Percentiles rank a stretch among this genome's conserved stretches.
Conservation (phyloP, 2,797 vertebrate species). For the Sebastes glaucus region DNA sequence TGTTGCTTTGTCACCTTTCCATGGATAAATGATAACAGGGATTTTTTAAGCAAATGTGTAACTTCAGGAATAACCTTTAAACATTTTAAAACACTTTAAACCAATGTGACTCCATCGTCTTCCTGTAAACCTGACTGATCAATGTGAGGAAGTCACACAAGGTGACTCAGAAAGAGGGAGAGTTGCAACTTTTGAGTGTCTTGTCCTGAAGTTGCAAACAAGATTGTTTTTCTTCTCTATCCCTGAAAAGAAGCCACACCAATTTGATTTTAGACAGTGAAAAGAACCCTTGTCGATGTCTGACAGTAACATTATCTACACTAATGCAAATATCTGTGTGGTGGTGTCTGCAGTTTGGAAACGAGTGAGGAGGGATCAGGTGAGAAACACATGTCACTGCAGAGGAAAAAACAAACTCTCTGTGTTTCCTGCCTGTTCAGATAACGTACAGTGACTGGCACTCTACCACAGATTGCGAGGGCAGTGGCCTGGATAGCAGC, state of each 20-base stretch:
- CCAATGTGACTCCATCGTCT: not conserved
- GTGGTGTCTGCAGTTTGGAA: conserved; percentile 10
- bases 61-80: not conserved
- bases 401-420: conserved; percentile 32
- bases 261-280: not conserved
- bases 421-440: conserved; percentile 50
- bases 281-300: not conserved
- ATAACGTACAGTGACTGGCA: conserved; percentile 60
- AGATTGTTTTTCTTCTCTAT: not conserved
- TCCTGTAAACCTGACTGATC: not conserved
- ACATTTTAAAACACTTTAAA: not conserved
- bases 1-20: not conserved
- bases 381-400: conserved; percentile 55
- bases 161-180: not conserved
- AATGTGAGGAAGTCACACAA: not conserved
- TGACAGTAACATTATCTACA: conserved; percentile 9
- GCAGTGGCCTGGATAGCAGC: conserved; percentile 71
- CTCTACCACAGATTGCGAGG: conserved; percentile 49
- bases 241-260: not conserved
- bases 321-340: conserved; percentile 7
- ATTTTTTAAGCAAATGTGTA: not conserved
- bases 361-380: conserved; percentile 52
- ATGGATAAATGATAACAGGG: not conserved
- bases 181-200: not conserved
- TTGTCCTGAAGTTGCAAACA: not conserved